Evolutionary conservation across 1,140 invertebrate genomes (phyloP), one percentile per base, ranked within the genome.

Genomic region (Cylas formicarius): DNA sequence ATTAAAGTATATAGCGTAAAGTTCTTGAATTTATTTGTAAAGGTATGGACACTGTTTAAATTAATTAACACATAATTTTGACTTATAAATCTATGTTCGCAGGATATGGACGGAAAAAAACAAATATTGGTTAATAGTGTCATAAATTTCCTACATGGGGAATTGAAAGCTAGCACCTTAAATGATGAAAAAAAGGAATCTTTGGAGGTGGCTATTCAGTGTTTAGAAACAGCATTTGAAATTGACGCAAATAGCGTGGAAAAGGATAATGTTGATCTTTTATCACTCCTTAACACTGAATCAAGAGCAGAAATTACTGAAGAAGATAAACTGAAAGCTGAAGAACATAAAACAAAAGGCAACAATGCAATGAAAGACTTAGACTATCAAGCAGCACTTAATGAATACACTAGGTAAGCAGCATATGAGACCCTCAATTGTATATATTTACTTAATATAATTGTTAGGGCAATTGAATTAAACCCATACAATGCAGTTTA

Each of bases 401-500:
- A 78, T 4, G 78, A 77, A 60, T 95, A 96, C 63, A 80, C 85
- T 52, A 80, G 80, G 78, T 78, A 76, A 69, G 60, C 9, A 10
- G 17, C 28, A 28, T 14, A 38, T n/a, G 19, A 17, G 2, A 2
- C n/a, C 11, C 17, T 24, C 33, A 14, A 38, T 45, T 21, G 18
- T 36, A 28, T 17, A 11, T 18, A 29, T 3, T 41, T 20, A 34
- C n/a, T 21, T 35, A 35, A 4, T 16, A 20, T 17, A 11, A 39
- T 24, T 66, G 66, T 57, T 56, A 81, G 80, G 52, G 91, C 92
- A 10, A 89, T 96, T 48, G 72, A 82, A 50, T 67, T 91, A 23
- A 88, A 95, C 65, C 75, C 77, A 8, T 78, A 75, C 40, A 96
- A 96, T 73, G 80, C 90, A 3, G 85, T 96, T n/a, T 96, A 86